Evolutionary conservation across 1,140 invertebrate species (phyloP).

Genomic region (Bombus haemorrhoidalis): DNA sequence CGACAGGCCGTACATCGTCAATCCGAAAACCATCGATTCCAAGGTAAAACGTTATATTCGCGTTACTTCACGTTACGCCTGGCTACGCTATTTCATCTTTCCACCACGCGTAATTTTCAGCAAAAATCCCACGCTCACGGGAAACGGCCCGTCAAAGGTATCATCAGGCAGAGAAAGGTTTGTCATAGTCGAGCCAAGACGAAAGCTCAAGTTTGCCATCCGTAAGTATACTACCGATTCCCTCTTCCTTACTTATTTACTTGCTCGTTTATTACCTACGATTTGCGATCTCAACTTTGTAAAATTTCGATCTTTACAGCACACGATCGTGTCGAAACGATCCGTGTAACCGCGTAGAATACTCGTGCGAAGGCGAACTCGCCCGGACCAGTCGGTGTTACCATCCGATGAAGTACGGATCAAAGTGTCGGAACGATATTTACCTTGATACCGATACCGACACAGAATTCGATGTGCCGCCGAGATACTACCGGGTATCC

Average conservation of each 20-base stretch:
- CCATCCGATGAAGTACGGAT: not conserved
- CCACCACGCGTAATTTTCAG: conserved; percentile 2
- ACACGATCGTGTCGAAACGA: conserved; percentile 12
- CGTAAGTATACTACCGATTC: conserved; percentile 53
- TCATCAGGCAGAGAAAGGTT: conserved; percentile 76
- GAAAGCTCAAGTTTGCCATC: conserved; percentile 49
- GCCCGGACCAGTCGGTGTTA: not conserved
- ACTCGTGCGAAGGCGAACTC: not conserved
- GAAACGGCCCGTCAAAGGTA: conserved; percentile 66
- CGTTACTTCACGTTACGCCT: too few relatives aligned
- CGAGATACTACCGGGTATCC: not conserved
- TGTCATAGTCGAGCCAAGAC: conserved; percentile 73
- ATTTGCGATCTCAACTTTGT: too few relatives aligned
- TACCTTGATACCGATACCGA: not conserved
- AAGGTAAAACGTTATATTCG: conserved; percentile 64
- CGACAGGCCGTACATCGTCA: conserved; percentile 66
- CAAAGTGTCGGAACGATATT: not conserved
- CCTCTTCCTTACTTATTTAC: too few relatives aligned
- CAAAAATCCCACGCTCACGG: conserved; percentile 49
- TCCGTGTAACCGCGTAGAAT: conserved; percentile 7
- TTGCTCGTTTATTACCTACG: not conserved
- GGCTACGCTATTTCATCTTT: too few relatives aligned
- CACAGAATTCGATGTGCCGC: not conserved
- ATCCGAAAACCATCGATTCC: conserved; percentile 79
- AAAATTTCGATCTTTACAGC: not conserved